These are phyloP conservation scores for Cygnus olor DNA, from an alignment of 2,797 vertebrate genomes.

Conservation along the genomic window DNA sequence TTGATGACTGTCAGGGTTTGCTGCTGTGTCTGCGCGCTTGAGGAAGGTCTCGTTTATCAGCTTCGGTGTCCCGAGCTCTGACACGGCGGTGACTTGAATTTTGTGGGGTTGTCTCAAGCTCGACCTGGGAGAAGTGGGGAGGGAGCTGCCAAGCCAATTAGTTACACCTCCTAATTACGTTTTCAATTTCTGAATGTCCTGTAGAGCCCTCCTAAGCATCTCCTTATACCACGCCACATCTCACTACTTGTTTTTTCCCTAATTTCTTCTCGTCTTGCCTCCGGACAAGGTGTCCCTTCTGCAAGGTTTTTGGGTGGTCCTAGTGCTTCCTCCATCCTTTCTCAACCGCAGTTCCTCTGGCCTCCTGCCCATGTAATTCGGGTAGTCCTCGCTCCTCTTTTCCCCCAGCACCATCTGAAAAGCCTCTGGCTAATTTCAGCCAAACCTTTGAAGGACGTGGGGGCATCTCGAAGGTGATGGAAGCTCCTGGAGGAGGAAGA, in stretches of 20 bases:
- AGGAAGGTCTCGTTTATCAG: not conserved
- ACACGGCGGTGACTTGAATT: accelerated
- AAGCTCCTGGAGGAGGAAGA: not conserved
- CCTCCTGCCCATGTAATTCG: not conserved
- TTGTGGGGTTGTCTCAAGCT: not conserved
- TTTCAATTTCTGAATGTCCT: not conserved
- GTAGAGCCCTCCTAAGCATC: not conserved
- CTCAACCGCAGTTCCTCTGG: not conserved
- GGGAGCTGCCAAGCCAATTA: not conserved
- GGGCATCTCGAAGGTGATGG: not conserved
- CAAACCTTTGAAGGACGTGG: not conserved
- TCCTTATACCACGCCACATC: not conserved
- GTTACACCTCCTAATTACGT: not conserved
- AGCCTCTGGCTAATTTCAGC: not conserved
- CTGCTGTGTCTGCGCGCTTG: not conserved
- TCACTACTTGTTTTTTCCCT: not conserved
- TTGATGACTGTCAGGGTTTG: not conserved
- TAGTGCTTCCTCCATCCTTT: not conserved
- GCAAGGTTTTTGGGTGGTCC: not conserved
- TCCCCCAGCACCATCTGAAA: not conserved
- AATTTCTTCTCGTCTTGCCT: not conserved
- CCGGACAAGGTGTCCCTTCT: not conserved
- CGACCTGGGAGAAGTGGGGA: not conserved
- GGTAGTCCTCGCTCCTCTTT: not conserved
- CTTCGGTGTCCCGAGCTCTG: not conserved